phyloP scores from a whole-genome alignment of 2,113 vertebrate genomes.

The rabbit (Oryctolagus cuniculus) region DNA sequence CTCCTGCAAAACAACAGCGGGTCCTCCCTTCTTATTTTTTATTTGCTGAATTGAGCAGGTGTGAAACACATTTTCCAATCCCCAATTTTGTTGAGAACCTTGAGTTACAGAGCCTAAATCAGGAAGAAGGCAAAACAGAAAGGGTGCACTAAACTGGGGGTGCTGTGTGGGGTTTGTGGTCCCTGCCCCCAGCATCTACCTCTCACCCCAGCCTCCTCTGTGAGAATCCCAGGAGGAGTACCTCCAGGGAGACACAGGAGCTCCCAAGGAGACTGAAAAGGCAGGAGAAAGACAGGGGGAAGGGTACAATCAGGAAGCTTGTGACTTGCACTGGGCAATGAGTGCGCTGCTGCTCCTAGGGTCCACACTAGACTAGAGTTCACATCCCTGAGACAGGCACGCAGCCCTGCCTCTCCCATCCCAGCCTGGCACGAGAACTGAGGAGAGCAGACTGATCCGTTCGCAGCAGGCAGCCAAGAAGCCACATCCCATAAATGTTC shows the following conservation, averaged over 20 bases:
- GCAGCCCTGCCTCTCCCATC: not conserved
- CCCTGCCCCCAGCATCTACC: not conserved
- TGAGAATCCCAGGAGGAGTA: not conserved
- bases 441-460: not conserved
- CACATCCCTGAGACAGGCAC: not conserved
- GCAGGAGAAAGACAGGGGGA: not conserved
- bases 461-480: constrained; percentile 28
- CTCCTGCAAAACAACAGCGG: too few relatives aligned
- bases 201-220: not conserved
- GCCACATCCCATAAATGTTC: not conserved
- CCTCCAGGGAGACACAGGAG: not conserved
- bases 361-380: not conserved
- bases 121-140: not conserved
- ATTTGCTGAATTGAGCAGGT: not conserved
- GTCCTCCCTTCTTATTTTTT: not conserved
- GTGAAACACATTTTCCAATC: not conserved
- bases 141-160: not conserved
- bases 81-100: not conserved
- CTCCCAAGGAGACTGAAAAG: accelerated
- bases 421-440: not conserved
- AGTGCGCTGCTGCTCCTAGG: not conserved
- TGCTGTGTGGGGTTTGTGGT: not conserved
- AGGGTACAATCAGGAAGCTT: not conserved
- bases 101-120: not conserved
- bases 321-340: not conserved